Conservation (phyloP, 2,797 vertebrate genomes). For the Sciurus vulgaris region DNA sequence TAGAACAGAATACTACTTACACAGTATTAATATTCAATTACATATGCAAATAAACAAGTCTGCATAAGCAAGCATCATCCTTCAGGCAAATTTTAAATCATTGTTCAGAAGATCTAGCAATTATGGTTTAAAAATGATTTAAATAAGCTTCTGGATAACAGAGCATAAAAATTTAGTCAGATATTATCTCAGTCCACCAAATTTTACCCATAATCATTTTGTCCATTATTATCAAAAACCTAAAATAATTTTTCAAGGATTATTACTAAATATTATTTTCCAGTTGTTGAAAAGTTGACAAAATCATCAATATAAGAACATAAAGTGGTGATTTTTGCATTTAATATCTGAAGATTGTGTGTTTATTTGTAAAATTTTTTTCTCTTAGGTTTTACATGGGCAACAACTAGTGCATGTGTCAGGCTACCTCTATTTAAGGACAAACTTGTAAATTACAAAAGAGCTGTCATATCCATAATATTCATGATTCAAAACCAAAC, state of each 20-base stretch:
- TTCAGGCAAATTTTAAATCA: conserved; percentile 8
- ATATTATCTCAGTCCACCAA: not conserved
- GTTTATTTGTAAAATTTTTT: not conserved
- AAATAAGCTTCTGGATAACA: not conserved
- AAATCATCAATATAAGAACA: not conserved
- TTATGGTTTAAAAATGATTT: not conserved
- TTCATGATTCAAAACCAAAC: conserved; percentile 15
- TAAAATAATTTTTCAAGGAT: not conserved
- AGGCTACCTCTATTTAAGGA: not conserved
- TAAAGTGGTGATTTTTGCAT: not conserved
- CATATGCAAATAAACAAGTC: conserved; percentile 30
- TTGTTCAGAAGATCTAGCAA: not conserved
- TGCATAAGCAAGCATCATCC: not conserved
- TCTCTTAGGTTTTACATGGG: not conserved
- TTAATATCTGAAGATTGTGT: not conserved
- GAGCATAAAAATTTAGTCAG: not conserved
- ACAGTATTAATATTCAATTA: conserved; percentile 40
- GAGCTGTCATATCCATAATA: not conserved
- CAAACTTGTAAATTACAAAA: not conserved
- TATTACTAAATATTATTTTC: not conserved
- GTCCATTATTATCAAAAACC: not conserved
- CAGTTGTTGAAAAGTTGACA: not conserved
- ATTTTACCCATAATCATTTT: not conserved
- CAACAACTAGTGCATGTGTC: not conserved
- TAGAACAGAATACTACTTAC: conserved; percentile 22